phyloP scores from a whole-genome alignment of 2,113 vertebrate genomes.

The Chloropsis hardwickii region DNA sequence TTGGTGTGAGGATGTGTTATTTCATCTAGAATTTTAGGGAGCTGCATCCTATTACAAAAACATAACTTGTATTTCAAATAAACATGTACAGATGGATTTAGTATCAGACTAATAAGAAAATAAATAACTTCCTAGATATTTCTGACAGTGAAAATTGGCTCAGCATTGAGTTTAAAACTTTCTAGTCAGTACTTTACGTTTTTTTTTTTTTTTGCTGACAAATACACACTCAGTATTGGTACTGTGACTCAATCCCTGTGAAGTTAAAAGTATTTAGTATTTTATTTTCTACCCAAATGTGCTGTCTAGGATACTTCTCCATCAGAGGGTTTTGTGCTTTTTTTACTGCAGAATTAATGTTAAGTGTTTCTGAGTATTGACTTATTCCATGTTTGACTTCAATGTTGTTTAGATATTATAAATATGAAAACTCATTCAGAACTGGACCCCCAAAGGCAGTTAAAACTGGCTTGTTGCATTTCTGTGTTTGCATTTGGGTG shows the following conservation, averaged over 20 bases:
- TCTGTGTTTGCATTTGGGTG: neutral
- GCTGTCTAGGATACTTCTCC: neutral
- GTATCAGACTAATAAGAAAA: neutral
- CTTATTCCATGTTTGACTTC: neutral
- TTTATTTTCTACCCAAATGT: neutral
- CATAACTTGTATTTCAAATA: neutral
- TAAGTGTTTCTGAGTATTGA: neutral
- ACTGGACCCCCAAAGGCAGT: neutral
- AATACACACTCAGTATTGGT: accelerated
- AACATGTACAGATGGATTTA: neutral
- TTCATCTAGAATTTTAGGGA: neutral
- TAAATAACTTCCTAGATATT: neutral
- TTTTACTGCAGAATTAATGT: neutral
- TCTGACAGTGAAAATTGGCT: neutral
- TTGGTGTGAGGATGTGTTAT: neutral
- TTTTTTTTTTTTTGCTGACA: neutral
- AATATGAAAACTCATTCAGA: neutral
- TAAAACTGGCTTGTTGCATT: neutral
- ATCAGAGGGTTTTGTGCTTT: neutral
- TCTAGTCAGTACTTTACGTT: neutral
- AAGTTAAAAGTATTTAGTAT: neutral
- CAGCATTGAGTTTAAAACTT: neutral
- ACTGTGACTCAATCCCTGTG: neutral
- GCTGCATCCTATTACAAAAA: neutral
- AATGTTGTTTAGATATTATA: neutral